These are phyloP conservation scores for Nymphalis urticae DNA, from an alignment of 2,888 invertebrate genomes.

Conservation along the genomic window DNA sequence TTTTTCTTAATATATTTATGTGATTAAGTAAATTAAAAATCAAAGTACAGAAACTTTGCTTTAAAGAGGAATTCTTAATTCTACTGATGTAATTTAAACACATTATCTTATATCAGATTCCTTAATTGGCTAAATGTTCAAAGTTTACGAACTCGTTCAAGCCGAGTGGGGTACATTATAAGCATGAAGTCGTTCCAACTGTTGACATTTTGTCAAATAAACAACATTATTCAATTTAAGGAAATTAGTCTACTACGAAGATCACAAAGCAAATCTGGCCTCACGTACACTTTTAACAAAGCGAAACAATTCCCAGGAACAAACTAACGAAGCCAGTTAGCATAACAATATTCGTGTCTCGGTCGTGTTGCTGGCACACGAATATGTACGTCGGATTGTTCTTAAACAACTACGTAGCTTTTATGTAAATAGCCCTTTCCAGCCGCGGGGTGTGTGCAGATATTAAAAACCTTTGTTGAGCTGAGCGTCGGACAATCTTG, in stretches of 20 bases:
- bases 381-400: slow-evolving; percentile 63
- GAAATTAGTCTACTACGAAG: slow-evolving; percentile 60
- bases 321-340: slow-evolving; percentile 80
- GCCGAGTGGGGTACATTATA: neutral
- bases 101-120: neutral
- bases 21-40: neutral
- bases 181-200: neutral
- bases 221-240: slow-evolving; percentile 48
- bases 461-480: slow-evolving; percentile 77
- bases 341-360: slow-evolving; percentile 77
- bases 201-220: slow-evolving; percentile 17
- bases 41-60: neutral
- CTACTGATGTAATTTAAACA: neutral
- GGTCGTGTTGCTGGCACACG: slow-evolving; percentile 53
- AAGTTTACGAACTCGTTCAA: slow-evolving; percentile 1
- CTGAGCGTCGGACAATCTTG: slow-evolving; percentile 56
- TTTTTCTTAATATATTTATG: too few relatives aligned
- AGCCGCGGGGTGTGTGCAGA: slow-evolving; percentile 69
- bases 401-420: slow-evolving; percentile 71
- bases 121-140: neutral
- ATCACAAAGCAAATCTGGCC: slow-evolving; percentile 64
- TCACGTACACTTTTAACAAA: slow-evolving; percentile 67
- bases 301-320: slow-evolving; percentile 75
- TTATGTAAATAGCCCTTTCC: slow-evolving; percentile 73
- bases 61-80: neutral